A percentile compares a stretch with the other conserved stretches of the same genome.
Evolutionary conservation across 2,113 vertebrate genomes (phyloP).

Genomic region (Phalacrocorax pelagicus): DNA sequence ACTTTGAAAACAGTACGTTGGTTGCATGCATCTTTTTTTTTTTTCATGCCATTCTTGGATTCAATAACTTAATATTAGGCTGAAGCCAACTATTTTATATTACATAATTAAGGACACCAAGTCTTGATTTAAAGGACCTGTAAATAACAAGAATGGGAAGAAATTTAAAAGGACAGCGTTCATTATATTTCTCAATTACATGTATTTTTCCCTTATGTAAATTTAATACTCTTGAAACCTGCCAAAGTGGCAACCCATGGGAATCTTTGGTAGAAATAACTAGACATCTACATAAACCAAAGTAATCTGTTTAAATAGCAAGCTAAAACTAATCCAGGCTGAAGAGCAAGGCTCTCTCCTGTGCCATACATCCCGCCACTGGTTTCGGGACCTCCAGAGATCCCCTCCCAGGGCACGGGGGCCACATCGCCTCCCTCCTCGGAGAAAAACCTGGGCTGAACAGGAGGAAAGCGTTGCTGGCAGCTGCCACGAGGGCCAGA

Average conservation of each 20-base stretch:
- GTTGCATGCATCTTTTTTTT: slow-evolving; percentile 15
- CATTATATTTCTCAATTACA: neutral
- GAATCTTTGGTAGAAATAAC: neutral
- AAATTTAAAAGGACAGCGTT: slow-evolving; percentile 15
- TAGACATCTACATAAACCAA: neutral
- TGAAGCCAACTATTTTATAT: slow-evolving; percentile 3
- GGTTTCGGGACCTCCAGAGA: neutral
- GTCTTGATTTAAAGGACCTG: slow-evolving; percentile 16
- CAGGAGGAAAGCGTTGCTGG: neutral
- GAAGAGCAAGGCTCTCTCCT: neutral
- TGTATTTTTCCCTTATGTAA: neutral
- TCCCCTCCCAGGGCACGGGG: neutral
- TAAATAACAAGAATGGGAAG: slow-evolving; percentile 27
- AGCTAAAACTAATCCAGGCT: neutral
- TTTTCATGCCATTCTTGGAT: slow-evolving; percentile 26
- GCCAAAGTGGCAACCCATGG: neutral
- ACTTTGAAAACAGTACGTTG: slow-evolving; percentile 32
- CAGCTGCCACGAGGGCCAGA: neutral
- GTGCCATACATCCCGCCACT: neutral
- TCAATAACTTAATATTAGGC: neutral
- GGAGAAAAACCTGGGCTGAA: neutral
- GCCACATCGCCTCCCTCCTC: neutral
- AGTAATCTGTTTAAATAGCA: neutral
- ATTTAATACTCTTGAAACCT: slow-evolving; percentile 15
- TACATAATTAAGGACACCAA: slow-evolving; percentile 59